Conservation (phyloP, 2,888 invertebrate genomes). For the Caenorhabditis sp. region DNA sequence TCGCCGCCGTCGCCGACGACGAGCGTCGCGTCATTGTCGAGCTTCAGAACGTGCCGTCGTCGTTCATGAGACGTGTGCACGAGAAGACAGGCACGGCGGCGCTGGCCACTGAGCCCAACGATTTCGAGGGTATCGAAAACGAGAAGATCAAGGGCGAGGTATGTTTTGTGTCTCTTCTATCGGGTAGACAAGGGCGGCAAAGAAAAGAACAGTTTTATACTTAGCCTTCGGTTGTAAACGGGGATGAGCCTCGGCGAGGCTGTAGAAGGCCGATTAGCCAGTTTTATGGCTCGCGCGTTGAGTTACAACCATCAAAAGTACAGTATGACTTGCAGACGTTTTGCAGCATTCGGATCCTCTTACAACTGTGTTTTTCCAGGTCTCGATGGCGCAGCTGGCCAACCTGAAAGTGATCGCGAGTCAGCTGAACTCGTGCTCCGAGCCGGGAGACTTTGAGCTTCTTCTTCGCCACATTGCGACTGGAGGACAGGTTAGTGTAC, state of each 20-base stretch:
- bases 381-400: constrained; percentile 71
- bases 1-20: background rate
- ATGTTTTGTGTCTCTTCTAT: no score
- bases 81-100: constrained; percentile 4
- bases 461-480: constrained; percentile 74
- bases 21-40: constrained; percentile 10
- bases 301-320: background rate
- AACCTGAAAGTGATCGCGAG: constrained; percentile 73
- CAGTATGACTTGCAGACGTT: background rate
- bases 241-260: constrained; percentile 35
- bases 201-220: no score
- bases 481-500: constrained; percentile 78
- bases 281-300: constrained; percentile 9
- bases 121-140: constrained; percentile 35
- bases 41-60: constrained; percentile 23
- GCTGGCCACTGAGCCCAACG: constrained; percentile 18
- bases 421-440: constrained; percentile 43
- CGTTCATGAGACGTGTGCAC: constrained; percentile 37
- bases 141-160: constrained; percentile 38
- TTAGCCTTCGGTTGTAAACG: constrained; percentile 3
- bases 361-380: constrained; percentile 34
- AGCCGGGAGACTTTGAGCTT: constrained; percentile 63
- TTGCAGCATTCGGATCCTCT: background rate
- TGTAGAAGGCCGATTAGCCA: constrained; percentile 1
- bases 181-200: no score